Evolutionary conservation across 2,888 invertebrate species (phyloP), one percentile per base, ranked within the genome.

Genomic region (Drosophila austrosaltans): DNA sequence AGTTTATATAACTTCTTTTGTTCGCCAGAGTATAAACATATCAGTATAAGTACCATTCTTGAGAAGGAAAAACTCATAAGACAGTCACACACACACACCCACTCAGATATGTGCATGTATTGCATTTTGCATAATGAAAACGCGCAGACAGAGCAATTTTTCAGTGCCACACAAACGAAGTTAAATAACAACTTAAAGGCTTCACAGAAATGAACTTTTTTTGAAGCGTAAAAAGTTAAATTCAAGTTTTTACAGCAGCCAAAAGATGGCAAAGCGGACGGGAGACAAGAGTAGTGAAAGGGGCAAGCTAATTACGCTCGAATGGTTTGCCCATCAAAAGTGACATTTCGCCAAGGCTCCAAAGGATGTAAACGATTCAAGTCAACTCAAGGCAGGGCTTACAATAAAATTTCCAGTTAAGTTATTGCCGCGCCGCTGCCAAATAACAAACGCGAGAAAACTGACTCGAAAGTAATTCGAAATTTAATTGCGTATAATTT

Each of bases 401-500:
- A 89, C 84, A 84, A 85, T 89, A 69, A 87, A 89, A 87, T 87
- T 82, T 76, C 77, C 73, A 82, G 85, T 82, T 87, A 85, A 85
- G 72, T 89, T 85, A 85, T 89, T 76, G 85, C 87, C 76, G 71
- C 66, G 74, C 68, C 72, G 72, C 69, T 68, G 77, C 69, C 66
- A 71, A 64, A 71, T 1, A 71, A 63, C 72, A 66, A 70, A 70
- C 68, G 63, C 66, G 36, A 40, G 72, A 56, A 70, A 84, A 71
- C 72, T 86, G 77, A 77, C 77, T 86, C 77, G 72, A 76, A 84
- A 85, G 89, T 84, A 88, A 84, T 85, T 85, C 72, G 75, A 79
- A 89, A 87, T 87, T 85, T 85, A 89, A 85, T 85, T 85, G 85
- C 82, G 85, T 84, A 81, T 81, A 85, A 85, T 85, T 85, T 87